Evolutionary conservation across 53 echinoderm and acorn worm genomes (phyloP).

Genomic region (Henricia sp.): DNA sequence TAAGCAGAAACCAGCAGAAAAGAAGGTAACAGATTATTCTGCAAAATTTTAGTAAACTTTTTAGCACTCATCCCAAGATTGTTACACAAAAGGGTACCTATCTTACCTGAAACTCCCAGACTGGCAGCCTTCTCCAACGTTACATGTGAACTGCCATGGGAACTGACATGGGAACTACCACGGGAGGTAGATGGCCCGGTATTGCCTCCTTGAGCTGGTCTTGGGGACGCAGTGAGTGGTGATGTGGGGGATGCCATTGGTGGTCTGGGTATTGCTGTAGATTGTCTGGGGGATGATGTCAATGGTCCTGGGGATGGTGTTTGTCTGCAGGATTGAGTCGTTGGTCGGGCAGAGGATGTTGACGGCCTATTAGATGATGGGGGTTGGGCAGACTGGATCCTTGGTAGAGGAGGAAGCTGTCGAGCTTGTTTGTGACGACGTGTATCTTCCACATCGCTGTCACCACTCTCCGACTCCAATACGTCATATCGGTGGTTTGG

Average conservation of each 20-base stretch:
- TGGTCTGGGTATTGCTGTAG: not conserved
- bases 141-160: not conserved
- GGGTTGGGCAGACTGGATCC: too few species aligned
- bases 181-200: not conserved
- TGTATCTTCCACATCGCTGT: not conserved
- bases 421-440: constrained; percentile 1
- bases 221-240: not conserved
- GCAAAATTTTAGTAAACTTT: too few species aligned
- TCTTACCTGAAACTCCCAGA: not conserved
- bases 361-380: too few species aligned
- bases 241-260: not conserved
- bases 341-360: not conserved
- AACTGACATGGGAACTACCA: not conserved
- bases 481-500: not conserved
- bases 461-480: constrained; percentile 17
- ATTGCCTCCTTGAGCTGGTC: not conserved
- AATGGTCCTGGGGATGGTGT: constrained; percentile 7
- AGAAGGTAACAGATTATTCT: too few species aligned
- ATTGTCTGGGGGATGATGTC: not conserved
- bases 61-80: too few species aligned
- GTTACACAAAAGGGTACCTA: not conserved
- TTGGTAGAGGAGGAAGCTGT: too few species aligned
- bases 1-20: too few species aligned
- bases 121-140: too few species aligned
- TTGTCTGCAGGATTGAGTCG: not conserved